These are phyloP conservation scores for Protula sp. DNA, from an alignment of 2,888 invertebrate genomes.

Conservation along the genomic window DNA sequence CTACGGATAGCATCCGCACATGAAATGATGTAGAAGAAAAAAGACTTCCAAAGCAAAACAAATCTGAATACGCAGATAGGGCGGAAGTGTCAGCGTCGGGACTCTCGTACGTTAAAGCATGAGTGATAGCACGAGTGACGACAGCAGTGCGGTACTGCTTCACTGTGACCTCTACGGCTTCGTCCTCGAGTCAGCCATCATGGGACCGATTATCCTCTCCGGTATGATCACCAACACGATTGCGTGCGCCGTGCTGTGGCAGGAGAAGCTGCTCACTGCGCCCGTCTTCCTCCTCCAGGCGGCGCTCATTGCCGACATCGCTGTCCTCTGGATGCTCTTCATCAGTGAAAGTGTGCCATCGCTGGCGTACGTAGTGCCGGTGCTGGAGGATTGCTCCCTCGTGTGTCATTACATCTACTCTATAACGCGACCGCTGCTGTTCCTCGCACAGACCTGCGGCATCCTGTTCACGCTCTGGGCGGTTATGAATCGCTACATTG, in stretches of 20 bases:
- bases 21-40: no score
- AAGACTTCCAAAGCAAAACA: no score
- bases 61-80: no score
- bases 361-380: conserved; percentile 8
- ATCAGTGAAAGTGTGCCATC: conserved; percentile 16
- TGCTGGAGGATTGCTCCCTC: conserved; percentile 9
- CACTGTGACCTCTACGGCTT: conserved; percentile 17
- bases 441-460: conserved; percentile 11
- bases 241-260: conserved; percentile 14
- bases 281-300: conserved; percentile 15
- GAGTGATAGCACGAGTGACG: no score
- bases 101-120: no score
- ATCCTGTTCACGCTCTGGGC: conserved; percentile 15
- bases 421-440: conserved; percentile 17
- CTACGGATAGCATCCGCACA: no score
- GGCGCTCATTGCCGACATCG: conserved; percentile 12
- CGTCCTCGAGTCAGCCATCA: conserved; percentile 9
- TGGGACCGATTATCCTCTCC: conserved; percentile 13
- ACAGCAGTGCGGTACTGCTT: no score
- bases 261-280: conserved; percentile 4
- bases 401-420: conserved; percentile 10
- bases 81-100: no score
- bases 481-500: conserved; percentile 8
- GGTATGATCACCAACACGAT: conserved; percentile 16
- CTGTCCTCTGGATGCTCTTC: conserved; percentile 20